Conservation (phyloP, 2,888 invertebrate species). For the Pyrgus malvae region DNA sequence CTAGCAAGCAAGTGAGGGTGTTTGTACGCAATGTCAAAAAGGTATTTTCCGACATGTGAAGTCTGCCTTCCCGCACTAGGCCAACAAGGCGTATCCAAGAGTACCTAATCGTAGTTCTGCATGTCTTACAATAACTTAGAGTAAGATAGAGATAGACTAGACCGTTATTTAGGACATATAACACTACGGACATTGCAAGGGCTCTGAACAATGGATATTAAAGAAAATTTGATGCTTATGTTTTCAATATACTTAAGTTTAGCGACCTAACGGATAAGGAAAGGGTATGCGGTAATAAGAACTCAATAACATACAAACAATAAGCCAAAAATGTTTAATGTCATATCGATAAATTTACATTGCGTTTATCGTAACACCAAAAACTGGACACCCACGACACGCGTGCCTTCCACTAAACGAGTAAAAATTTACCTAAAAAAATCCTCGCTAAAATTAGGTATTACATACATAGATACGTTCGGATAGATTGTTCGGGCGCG, state of each 20-base stretch:
- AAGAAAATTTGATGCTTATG: no score
- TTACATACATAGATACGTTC: constrained; percentile 63
- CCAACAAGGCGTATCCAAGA: no score
- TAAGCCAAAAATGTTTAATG: constrained; percentile 82
- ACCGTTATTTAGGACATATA: no score
- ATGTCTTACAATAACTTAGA: no score
- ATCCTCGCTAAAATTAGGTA: constrained; percentile 67
- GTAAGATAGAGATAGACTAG: no score
- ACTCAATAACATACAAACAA: constrained; percentile 75
- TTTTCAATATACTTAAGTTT: not conserved
- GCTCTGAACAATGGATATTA: no score
- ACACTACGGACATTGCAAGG: no score
- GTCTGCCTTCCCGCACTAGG: no score
- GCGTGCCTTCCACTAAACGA: constrained; percentile 69
- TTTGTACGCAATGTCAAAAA: no score
- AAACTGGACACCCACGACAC: constrained; percentile 67
- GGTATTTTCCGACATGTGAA: no score
- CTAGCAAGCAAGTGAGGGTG: no score
- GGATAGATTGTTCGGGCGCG: constrained; percentile 51
- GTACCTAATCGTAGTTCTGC: no score
- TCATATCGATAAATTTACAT: constrained; percentile 80
- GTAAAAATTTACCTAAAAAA: constrained; percentile 78
- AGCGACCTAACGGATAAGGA: constrained; percentile 1
- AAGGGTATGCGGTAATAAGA: constrained; percentile 38
- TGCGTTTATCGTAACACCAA: constrained; percentile 75